Conservation (phyloP, 37 sponge, comb jelly and placozoan genomes). For the Petrosia ficiformis region DNA sequence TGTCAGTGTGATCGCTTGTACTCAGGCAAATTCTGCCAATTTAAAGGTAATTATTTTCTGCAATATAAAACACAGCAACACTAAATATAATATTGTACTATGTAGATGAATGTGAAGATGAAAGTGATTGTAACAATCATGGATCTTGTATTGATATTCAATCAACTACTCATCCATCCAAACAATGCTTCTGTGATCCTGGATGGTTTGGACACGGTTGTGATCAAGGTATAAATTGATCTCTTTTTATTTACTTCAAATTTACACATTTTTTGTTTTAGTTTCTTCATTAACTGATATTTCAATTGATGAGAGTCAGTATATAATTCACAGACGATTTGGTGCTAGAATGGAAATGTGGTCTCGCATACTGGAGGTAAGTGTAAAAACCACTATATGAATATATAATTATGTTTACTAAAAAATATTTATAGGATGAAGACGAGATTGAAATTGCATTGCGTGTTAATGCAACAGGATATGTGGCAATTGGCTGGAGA, state of each 20-base stretch:
- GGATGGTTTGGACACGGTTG: slow-evolving; percentile 63
- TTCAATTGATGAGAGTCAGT: slow-evolving; percentile 17
- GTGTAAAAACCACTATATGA: too few species aligned
- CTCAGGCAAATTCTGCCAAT: not conserved
- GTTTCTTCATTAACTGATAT: slow-evolving; percentile 18
- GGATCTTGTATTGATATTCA: slow-evolving; percentile 57
- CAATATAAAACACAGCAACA: too few species aligned
- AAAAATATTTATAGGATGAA: too few species aligned
- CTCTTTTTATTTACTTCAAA: not conserved
- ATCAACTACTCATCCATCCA: slow-evolving; percentile 30
- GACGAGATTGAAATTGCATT: slow-evolving; percentile 57
- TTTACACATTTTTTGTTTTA: not conserved
- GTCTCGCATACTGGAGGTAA: slow-evolving; percentile 38
- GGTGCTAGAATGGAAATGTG: slow-evolving; percentile 32
- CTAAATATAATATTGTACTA: not conserved
- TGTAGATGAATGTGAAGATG: not conserved
- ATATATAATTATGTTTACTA: too few species aligned
- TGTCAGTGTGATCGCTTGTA: not conserved
- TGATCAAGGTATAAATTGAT: slow-evolving; percentile 17
- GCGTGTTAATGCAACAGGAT: slow-evolving; percentile 37
- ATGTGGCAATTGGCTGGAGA: slow-evolving; percentile 46
- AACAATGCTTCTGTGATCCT: slow-evolving; percentile 65
- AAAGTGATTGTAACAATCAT: not conserved
- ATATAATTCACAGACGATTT: slow-evolving; percentile 17
- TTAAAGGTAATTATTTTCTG: too few species aligned